Base-by-base conservation (phyloP, 2,113 vertebrate genomes). In the Malurus cyaneus region DNA sequence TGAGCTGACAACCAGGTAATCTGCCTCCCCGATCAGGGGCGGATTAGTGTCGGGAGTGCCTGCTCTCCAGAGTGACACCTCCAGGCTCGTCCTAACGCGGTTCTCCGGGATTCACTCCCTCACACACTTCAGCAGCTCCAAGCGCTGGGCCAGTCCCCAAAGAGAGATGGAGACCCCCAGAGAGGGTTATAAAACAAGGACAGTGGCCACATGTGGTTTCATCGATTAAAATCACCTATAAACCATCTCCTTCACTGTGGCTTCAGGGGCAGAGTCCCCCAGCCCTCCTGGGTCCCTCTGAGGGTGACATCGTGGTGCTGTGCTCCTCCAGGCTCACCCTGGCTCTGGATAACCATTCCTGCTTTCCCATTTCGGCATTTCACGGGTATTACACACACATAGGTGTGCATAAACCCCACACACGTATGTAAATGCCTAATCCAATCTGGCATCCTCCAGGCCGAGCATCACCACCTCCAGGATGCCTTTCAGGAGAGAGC, bases 61-160 rank as follows among this genome's bases (percentile, higher is more conserved):
- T 60, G 61, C 93, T 86, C 69, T 92, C 54, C 92, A 81, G n/a
- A 7, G 15, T 81, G 82, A 91, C 88, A 50, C 71, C 61, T 59
- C 52, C 11, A 3, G 8, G 3, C 65, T 79, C 81, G 53, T 86
- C 78, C 42, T 73, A 61, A 31, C 14, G 34, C 39, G 4, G 3
- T 24, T 61, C 24, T 39, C 31, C 28, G 7, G 0, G 95, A 97
- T 21, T 90, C 93, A 50, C 98, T 66, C 29, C 41, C 29, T 62
- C 24, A 24, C 47, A 39, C 56, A 20, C 13, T 20, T 23, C 31
- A n/a, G 98, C 66, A 65, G 96, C 95, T 98, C 98, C 24, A 97
- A 96, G 93, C 90, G 73, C 47, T 96, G 66, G 28, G 93, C 52
- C 62, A 98, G 96, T 20, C 96, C 89, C 80, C 98, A 97, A 89